Base-by-base conservation (phyloP, 2,888 invertebrate genomes). In the Noctua fimbriata region DNA sequence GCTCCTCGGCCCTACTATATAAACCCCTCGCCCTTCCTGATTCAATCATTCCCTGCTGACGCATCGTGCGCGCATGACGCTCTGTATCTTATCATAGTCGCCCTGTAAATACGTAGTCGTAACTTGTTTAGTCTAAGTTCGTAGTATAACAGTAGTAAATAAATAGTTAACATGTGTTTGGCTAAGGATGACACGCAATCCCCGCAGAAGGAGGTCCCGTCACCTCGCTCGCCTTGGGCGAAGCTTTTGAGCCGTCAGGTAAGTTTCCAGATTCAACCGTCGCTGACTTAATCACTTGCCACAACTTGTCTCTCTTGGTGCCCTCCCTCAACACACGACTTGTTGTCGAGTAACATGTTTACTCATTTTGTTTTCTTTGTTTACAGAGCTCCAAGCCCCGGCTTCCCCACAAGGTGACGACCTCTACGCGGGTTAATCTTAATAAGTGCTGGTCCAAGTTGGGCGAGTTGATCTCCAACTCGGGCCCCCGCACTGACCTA, bases 401-500 rank as follows among this genome's bases (percentile, higher is more conserved):
- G 90, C 95, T 98, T 81, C 97, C 97, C 24, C 95, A 97, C 84
- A 97, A 96, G 89, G 96, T 97, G 91, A 95, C 97, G 70, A 94
- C 95, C 88, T 97, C 97, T 55, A 96, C 97, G 89, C 97, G 97
- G 88, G 97, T 98, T 92, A 98, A 98, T 93, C 95, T 98, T 86
- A 98, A 98, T 94, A 96, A 97, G 93, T 97, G 97, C 93, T 98
- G 98, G 98, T 96, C 97, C 86, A 97, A 97, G 92, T 97, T 98
- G 86, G 97, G 97, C 89, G 97, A 97, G 83, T 93, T 97, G 87
- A 96, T 97, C 92, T 96, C 97, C 88, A 95, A 97, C 87, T 90
- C 95, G 55, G 92, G 94, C 80, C 94, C 96, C 3, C 95, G 94
- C 90, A 89, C 95, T 92, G 95, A 96, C 94, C 95, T 96, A 92